Percentiles rank a stretch among this genome's conserved stretches.
These are phyloP conservation scores for Drosophila leontia DNA, from an alignment of 1,140 invertebrate species.

Conservation along the genomic window DNA sequence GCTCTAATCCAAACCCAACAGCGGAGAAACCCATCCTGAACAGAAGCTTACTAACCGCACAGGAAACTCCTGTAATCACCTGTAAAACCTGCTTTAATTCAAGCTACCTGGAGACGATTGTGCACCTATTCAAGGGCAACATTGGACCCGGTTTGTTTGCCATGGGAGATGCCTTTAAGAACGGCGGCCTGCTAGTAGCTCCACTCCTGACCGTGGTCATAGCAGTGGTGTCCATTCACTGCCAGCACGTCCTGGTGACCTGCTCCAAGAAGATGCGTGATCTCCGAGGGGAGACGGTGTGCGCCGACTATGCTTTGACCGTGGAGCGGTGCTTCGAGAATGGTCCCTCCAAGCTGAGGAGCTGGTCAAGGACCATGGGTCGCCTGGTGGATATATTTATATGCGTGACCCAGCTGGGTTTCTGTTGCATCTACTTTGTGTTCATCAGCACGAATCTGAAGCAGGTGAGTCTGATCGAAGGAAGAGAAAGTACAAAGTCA, in stretches of 20 bases:
- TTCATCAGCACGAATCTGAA: constrained; percentile 94
- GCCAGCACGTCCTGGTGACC: constrained; percentile 90
- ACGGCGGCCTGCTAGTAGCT: constrained; percentile 89
- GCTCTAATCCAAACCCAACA: not conserved
- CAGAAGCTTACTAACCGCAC: not conserved
- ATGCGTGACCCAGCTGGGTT: constrained; percentile 96
- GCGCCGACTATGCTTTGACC: constrained; percentile 91
- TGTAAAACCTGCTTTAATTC: constrained; percentile 10
- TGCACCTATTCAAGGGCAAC: constrained; percentile 91
- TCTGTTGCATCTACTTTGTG: constrained; percentile 97
- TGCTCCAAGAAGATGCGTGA: constrained; percentile 89
- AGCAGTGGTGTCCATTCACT: constrained; percentile 90
- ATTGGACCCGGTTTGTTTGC: constrained; percentile 91
- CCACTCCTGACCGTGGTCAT: constrained; percentile 88
- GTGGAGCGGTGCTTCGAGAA: constrained; percentile 91
- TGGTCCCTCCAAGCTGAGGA: constrained; percentile 88
- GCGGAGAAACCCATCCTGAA: not conserved
- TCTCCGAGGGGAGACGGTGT: constrained; percentile 85
- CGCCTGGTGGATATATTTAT: constrained; percentile 91
- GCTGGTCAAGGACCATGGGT: constrained; percentile 87
- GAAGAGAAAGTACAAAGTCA: no score
- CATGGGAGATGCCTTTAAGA: constrained; percentile 91
- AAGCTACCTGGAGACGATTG: constrained; percentile 89
- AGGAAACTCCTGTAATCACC: not conserved
- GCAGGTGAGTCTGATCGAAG: constrained; percentile 86